A percentile compares a stretch with the other conserved stretches of the same genome.
phyloP scores from a whole-genome alignment of 2,888 invertebrate species.

The Philaethria dido region DNA sequence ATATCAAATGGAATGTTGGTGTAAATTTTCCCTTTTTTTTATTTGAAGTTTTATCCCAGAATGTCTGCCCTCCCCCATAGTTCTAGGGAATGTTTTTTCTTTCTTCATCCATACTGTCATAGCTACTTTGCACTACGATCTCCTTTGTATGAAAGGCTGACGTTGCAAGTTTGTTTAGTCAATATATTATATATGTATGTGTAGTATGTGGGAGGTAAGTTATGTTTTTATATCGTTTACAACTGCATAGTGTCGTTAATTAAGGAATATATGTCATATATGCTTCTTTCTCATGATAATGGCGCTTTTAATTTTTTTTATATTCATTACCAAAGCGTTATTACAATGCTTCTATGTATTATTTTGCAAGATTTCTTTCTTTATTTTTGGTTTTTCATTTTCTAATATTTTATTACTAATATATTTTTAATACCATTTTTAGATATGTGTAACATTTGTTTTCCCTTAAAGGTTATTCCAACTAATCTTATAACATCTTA shows the following conservation, averaged over 20 bases:
- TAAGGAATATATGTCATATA: neutral
- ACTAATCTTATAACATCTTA: neutral
- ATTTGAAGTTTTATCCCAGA: constrained; percentile 73
- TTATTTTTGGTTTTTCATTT: too few species aligned
- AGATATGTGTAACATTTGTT: neutral
- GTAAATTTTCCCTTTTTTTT: constrained; percentile 77
- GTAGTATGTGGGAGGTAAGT: constrained; percentile 59
- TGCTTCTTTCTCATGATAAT: neutral
- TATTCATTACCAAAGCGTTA: neutral
- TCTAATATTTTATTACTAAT: neutral
- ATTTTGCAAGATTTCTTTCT: too few species aligned
- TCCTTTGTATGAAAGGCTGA: constrained; percentile 73
- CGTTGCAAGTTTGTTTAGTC: constrained; percentile 65
- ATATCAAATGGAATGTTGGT: constrained; percentile 88
- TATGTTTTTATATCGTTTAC: constrained; percentile 49
- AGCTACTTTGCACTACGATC: constrained; percentile 75
- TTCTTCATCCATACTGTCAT: constrained; percentile 71
- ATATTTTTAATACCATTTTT: neutral
- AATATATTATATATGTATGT: constrained; percentile 38
- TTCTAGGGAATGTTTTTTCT: constrained; percentile 77
- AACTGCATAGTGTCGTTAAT: constrained; percentile 51
- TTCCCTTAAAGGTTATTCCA: neutral
- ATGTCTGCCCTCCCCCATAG: constrained; percentile 84
- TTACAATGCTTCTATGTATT: neutral
- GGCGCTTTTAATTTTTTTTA: neutral